Evolutionary conservation across 2,797 vertebrate genomes (phyloP), one percentile per base, ranked within the genome.

Genomic region (Ctenopoma multispine): DNA sequence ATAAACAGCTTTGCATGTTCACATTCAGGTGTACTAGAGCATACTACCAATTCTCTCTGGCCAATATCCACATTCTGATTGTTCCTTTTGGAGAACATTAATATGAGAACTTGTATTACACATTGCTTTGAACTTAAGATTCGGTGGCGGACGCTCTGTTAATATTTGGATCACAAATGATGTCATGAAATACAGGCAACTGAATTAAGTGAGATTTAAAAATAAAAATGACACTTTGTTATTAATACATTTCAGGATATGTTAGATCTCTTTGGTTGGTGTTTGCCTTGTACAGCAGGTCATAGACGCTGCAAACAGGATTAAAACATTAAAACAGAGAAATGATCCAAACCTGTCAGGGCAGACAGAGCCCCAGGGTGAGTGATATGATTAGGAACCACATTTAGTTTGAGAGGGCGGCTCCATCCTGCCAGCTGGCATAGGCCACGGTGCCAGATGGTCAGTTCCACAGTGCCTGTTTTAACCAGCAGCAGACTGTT

Each of bases 1-100:
- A 62, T 31, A 21, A 20, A 29, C 34, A 20, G 77, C 64, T 90
- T 90, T 85, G 66, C 80, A 89, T 90, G 79, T 81, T 44, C 49
- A 69, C 36, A 7, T 9, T 2, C 17, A 18, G 41, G 50, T 57
- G 59, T 8, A 63, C 43, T n/a, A n/a, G 18, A 44, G 13, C n/a
- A n/a, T n/a, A n/a, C n/a, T n/a, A n/a, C n/a, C n/a, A n/a, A n/a
- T n/a, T n/a, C n/a, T n/a, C n/a, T n/a, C n/a, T n/a, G n/a, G n/a
- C n/a, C n/a, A n/a, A n/a, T n/a, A n/a, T n/a, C n/a, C n/a, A 31
- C 5, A 38, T 46, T 20, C 2, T 8, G 40, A 38, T 20, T 38
- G 24, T 17, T 48, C 0, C 9, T 15, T 27, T 36, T 6, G 5
- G 13, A 15, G 4, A 12, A 38, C 14, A 15, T 41, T 13, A 41